Percentiles rank a stretch among this genome's conserved stretches.
Conservation (phyloP, 2,888 invertebrate species). For the Xanthia togata region DNA sequence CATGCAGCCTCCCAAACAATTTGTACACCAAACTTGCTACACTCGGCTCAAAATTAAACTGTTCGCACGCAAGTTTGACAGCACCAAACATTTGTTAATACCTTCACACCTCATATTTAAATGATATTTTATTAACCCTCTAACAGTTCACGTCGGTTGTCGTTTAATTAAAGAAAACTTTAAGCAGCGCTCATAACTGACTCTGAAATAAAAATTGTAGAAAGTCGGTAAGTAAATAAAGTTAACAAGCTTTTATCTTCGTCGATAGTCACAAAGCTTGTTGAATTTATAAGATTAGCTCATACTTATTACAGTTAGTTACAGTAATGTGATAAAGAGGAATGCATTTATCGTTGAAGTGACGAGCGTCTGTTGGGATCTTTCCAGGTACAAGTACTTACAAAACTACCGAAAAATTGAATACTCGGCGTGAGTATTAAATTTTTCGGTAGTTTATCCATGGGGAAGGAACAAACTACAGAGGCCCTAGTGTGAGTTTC, state of each 20-base stretch:
- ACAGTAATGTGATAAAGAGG: constrained; percentile 2
- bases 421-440: too few relatives aligned
- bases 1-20: constrained; percentile 72
- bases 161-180: constrained; percentile 28
- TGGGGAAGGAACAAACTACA: neutral
- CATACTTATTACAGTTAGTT: neutral
- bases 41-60: constrained; percentile 62
- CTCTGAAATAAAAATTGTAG: constrained; percentile 27
- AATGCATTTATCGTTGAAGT: constrained; percentile 4
- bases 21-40: constrained; percentile 63
- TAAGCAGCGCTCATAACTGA: constrained; percentile 19
- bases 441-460: too few relatives aligned
- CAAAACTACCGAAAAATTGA: neutral
- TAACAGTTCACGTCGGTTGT: constrained; percentile 25
- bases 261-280: constrained; percentile 6
- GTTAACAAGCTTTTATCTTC: constrained; percentile 44
- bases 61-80: constrained; percentile 60
- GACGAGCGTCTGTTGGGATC: neutral
- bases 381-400: neutral
- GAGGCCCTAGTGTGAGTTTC: too few relatives aligned
- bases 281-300: constrained; percentile 36
- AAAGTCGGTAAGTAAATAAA: constrained; percentile 37
- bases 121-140: constrained; percentile 47
- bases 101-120: constrained; percentile 43
- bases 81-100: constrained; percentile 47